Evolutionary conservation across 37 sponge, comb jelly and placozoan species (phyloP).

Genomic region (Crambe crambe): DNA sequence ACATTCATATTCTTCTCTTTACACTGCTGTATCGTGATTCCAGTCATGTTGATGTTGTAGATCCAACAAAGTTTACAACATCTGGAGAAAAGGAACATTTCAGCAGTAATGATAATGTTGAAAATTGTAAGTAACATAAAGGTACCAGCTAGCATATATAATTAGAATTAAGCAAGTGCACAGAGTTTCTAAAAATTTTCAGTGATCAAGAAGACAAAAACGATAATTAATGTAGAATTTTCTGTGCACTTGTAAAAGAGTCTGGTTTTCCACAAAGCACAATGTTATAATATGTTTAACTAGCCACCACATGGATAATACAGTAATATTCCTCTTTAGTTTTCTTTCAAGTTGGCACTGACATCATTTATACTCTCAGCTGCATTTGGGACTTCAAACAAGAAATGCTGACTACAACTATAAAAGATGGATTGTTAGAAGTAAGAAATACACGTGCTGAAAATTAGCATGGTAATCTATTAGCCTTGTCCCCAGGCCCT

Average conservation of each 20-base stretch:
- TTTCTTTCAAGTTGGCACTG: constrained; percentile 52
- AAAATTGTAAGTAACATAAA: constrained; percentile 10
- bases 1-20: constrained; percentile 44
- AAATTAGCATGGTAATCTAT: no score
- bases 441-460: constrained; percentile 16
- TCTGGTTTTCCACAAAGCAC: neutral
- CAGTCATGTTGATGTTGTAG: neutral
- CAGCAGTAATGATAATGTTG: constrained; percentile 5
- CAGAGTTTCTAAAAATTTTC: no score
- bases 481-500: no score
- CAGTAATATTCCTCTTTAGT: constrained; percentile 16
- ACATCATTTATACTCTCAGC: constrained; percentile 56
- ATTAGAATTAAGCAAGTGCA: no score
- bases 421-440: constrained; percentile 61
- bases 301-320: neutral
- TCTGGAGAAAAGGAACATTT: neutral
- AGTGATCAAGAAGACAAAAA: no score
- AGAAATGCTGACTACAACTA: constrained; percentile 54
- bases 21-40: constrained; percentile 16
- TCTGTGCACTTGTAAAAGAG: neutral
- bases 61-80: neutral
- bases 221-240: no score
- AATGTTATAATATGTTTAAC: neutral
- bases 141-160: no score
- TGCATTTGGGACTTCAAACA: constrained; percentile 54